These are phyloP conservation scores for Muscicapa comitata DNA, from an alignment of 2,797 vertebrate genomes.

Conservation along the genomic window DNA sequence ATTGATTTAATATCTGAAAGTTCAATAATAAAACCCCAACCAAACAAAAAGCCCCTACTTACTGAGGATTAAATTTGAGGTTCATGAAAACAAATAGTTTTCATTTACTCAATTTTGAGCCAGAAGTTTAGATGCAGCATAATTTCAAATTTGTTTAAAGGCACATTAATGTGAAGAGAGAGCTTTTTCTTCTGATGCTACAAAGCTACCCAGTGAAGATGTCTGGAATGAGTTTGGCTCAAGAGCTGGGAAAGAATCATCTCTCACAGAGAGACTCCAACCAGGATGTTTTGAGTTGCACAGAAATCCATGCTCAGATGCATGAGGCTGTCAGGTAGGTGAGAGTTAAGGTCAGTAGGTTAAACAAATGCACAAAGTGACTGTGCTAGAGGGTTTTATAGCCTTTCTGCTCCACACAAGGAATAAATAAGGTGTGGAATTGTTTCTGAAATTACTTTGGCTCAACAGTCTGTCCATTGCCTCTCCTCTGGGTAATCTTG, in stretches of 20 bases:
- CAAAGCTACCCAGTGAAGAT: not conserved
- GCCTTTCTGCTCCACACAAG: not conserved
- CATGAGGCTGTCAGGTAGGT: not conserved
- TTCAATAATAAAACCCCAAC: not conserved
- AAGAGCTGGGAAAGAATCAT: not conserved
- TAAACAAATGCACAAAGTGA: not conserved
- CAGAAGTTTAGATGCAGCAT: not conserved
- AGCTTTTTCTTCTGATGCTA: not conserved
- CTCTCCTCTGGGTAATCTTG: conserved; percentile 50
- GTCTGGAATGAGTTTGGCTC: not conserved
- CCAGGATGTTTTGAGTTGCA: not conserved
- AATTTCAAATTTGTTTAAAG: not conserved
- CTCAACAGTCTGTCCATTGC: not conserved
- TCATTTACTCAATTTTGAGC: not conserved
- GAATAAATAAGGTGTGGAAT: conserved; percentile 16
- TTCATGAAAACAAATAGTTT: not conserved
- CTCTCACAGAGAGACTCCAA: fast-evolving
- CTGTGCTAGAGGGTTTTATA: not conserved
- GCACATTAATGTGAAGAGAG: not conserved
- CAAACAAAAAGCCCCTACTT: not conserved
- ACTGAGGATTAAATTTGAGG: not conserved
- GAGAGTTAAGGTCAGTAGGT: not conserved
- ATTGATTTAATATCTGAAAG: not conserved
- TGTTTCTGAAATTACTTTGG: conserved; percentile 34
- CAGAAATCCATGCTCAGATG: not conserved